These are phyloP conservation scores for Aspidiotus destructor DNA, from an alignment of 2,888 invertebrate species.

Conservation along the genomic window DNA sequence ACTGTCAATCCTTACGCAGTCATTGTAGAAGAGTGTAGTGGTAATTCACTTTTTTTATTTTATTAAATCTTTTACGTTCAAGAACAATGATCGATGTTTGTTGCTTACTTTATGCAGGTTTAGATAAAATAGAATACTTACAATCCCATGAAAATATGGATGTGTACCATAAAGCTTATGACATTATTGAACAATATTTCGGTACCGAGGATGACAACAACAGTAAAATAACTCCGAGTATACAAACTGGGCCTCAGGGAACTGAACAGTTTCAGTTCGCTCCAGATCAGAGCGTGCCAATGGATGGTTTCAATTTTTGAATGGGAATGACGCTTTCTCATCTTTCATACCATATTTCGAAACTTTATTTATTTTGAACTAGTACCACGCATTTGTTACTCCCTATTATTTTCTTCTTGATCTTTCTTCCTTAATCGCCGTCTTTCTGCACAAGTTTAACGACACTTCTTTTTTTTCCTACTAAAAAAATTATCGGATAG, in stretches of 20 bases:
- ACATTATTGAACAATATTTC: constrained; percentile 93
- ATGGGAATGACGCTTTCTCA: too few species aligned
- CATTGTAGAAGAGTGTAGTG: constrained; percentile 87
- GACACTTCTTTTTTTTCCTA: not conserved
- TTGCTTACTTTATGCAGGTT: constrained; percentile 49
- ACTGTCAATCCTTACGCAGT: constrained; percentile 83
- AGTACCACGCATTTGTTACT: not conserved
- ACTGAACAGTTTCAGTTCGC: constrained; percentile 56
- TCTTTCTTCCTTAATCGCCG: not conserved
- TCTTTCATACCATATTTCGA: too few species aligned
- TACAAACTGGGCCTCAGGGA: constrained; percentile 54
- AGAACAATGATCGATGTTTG: not conserved
- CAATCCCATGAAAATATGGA: constrained; percentile 95
- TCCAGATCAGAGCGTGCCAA: constrained; percentile 62
- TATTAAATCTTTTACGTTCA: not conserved
- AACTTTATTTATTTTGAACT: too few species aligned
- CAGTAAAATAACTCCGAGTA: constrained; percentile 61
- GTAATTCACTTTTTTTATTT: constrained; percentile 46
- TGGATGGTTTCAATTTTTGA: constrained; percentile 75
- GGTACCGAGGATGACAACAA: constrained; percentile 76
- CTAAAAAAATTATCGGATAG: too few species aligned
- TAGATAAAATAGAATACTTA: constrained; percentile 95
- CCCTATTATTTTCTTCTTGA: not conserved
- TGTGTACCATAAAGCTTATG: constrained; percentile 93
- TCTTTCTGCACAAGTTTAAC: not conserved